A percentile compares a stretch with the other conserved stretches of the same genome.
These are phyloP conservation scores for Metridium senile DNA, from an alignment of 92 coral and sea anemone species.

Conservation along the genomic window DNA sequence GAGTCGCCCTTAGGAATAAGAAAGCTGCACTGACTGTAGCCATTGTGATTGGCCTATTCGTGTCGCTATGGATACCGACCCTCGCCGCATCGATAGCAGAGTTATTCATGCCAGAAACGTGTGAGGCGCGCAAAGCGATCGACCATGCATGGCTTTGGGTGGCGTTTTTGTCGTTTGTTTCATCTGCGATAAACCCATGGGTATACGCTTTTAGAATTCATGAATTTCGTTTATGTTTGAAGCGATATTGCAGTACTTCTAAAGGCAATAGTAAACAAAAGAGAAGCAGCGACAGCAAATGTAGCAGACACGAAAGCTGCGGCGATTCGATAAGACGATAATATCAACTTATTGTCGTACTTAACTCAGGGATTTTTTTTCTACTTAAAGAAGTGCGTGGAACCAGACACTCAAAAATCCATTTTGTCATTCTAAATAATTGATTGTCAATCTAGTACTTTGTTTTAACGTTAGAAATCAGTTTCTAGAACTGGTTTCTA, in stretches of 20 bases:
- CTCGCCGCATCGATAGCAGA: slow-evolving; percentile 63
- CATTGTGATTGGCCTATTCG: slow-evolving; percentile 63
- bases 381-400: not conserved
- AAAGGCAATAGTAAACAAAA: not conserved
- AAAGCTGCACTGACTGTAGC: slow-evolving; percentile 77
- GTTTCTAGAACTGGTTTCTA: not conserved
- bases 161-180: slow-evolving; percentile 53
- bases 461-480: not conserved
- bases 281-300: not conserved
- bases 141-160: slow-evolving; percentile 79
- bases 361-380: not conserved
- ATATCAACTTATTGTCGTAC: not conserved
- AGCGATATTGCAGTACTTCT: slow-evolving; percentile 2
- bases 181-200: slow-evolving; percentile 73
- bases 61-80: slow-evolving; percentile 69
- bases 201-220: slow-evolving; percentile 65
- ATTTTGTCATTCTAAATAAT: not conserved
- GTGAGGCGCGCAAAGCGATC: slow-evolving; percentile 41
- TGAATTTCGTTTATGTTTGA: slow-evolving; percentile 49
- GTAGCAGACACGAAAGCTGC: not conserved
- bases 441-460: not conserved
- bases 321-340: not conserved
- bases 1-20: slow-evolving; percentile 51
- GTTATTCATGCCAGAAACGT: slow-evolving; percentile 40
- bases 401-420: not conserved